phyloP scores from a whole-genome alignment of 37 sponge, comb jelly and placozoan species.

The Eunapius fragilis region DNA sequence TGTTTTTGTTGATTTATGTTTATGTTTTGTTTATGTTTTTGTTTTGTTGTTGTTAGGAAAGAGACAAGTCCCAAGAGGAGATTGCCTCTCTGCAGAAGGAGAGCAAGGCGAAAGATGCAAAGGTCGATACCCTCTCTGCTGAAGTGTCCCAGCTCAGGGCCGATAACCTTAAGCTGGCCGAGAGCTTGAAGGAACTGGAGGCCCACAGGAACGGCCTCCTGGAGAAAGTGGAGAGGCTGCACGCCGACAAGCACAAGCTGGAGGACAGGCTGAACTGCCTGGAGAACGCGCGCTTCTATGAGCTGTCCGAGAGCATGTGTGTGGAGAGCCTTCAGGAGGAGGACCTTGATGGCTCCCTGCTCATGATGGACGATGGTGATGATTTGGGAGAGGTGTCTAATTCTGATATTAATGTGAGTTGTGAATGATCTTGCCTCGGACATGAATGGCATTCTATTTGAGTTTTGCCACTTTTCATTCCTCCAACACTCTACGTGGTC shows the following conservation, averaged over 20 bases:
- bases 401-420: not conserved
- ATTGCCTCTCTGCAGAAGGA: constrained; percentile 32
- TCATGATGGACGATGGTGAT: not conserved
- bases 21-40: no score
- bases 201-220: constrained; percentile 53
- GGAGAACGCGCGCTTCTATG: constrained; percentile 46
- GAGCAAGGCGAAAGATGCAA: not conserved
- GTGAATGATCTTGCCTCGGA: not conserved
- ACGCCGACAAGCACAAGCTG: constrained; percentile 80
- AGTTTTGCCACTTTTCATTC: no score
- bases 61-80: constrained; percentile 17
- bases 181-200: constrained; percentile 24
- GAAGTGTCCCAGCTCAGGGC: constrained; percentile 8
- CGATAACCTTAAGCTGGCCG: constrained; percentile 1
- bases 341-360: not conserved
- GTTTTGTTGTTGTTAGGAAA: not conserved
- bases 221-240: constrained; percentile 74
- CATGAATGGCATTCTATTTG: no score
- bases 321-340: not conserved
- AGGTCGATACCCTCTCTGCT: not conserved
- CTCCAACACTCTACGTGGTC: not conserved
- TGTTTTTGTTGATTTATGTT: no score
- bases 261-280: constrained; percentile 60
- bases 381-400: not conserved
- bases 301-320: constrained; percentile 29